Conservation (phyloP, 2,113 vertebrate genomes). For the Manacus vitellinus region DNA sequence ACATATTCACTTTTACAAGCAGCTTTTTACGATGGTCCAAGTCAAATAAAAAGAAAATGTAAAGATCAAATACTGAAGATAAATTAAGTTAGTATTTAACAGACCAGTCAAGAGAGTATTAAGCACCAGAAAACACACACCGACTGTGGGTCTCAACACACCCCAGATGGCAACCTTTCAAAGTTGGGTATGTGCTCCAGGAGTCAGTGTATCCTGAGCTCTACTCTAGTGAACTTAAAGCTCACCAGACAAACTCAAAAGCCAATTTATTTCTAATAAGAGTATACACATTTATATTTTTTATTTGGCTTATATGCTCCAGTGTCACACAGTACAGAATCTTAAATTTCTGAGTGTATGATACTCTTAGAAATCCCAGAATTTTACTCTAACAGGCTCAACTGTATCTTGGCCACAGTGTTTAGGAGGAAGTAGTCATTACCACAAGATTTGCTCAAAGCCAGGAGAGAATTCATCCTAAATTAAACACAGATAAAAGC, state of each 20-base stretch:
- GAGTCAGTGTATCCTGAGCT: background rate
- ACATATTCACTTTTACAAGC: background rate
- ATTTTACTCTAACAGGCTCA: background rate
- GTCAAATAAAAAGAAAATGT: background rate
- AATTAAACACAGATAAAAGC: constrained; percentile 18
- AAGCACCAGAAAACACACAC: background rate
- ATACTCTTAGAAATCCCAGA: background rate
- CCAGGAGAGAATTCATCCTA: background rate
- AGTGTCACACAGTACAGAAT: background rate
- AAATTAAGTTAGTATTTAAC: background rate
- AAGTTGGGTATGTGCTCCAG: background rate
- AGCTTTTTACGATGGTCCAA: background rate
- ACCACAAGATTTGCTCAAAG: background rate
- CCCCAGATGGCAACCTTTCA: background rate
- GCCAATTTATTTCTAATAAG: background rate
- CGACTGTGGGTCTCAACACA: background rate
- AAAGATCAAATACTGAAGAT: background rate
- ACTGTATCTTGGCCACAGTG: background rate
- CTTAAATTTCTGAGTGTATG: background rate
- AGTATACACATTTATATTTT: background rate
- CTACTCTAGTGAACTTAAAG: background rate
- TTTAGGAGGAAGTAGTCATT: background rate
- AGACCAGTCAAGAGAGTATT: background rate
- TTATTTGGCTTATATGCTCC: background rate
- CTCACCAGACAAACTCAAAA: background rate